These are phyloP conservation scores for Hippocampus abdominalis DNA, from an alignment of 2,113 vertebrate species.

Conservation along the genomic window DNA sequence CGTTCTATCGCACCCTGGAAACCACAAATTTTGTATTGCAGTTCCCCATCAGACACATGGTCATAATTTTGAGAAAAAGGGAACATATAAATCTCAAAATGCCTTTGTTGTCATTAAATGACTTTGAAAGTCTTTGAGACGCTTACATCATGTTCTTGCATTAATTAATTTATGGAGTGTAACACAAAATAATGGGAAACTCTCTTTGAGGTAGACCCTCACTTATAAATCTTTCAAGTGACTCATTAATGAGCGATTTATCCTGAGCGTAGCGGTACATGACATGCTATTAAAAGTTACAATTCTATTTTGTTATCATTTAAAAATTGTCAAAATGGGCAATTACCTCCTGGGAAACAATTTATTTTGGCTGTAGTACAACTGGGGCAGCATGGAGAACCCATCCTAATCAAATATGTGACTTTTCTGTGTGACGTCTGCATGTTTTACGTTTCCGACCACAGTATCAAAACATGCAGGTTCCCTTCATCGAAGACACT, in stretches of 20 bases:
- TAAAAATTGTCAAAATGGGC: background rate
- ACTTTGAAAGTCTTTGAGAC: background rate
- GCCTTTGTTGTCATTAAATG: background rate
- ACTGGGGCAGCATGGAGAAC: too few relatives aligned
- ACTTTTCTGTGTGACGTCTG: too few relatives aligned
- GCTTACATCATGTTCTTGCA: background rate
- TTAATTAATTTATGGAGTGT: background rate
- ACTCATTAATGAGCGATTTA: background rate
- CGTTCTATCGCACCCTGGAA: background rate
- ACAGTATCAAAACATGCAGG: background rate
- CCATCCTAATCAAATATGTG: background rate
- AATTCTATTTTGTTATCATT: background rate
- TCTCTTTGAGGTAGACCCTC: background rate
- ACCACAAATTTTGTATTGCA: background rate
- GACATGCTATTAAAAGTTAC: background rate
- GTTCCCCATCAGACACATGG: background rate
- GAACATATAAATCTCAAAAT: background rate
- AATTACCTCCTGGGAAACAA: background rate
- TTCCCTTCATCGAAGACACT: background rate
- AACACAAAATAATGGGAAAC: background rate
- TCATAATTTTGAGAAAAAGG: background rate
- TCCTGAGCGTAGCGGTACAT: background rate
- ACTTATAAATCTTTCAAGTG: background rate
- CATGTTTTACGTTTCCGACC: too few relatives aligned
- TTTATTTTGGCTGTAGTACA: background rate